Evolutionary conservation across 2,888 invertebrate species (phyloP).

Genomic region (Drosophila nr. perissopoda): DNA sequence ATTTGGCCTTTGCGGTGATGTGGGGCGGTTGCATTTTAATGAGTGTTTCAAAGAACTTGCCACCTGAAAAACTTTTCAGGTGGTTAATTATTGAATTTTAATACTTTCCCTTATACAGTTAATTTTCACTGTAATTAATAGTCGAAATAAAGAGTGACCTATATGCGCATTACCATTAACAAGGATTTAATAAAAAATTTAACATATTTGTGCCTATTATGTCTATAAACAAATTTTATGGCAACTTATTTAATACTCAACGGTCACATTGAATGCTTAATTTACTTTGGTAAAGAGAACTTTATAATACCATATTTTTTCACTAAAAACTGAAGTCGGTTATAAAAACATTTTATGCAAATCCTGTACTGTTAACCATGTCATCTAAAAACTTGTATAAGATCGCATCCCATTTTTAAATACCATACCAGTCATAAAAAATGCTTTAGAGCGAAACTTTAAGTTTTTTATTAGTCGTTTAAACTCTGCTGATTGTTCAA

Average conservation of each 20-base stretch:
- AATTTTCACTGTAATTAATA: background rate
- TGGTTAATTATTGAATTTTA: conserved; percentile 33
- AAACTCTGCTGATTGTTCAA: conserved; percentile 11
- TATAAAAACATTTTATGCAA: background rate
- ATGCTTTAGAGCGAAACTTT: conserved; percentile 10
- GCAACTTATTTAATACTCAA: background rate
- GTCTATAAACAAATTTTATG: background rate
- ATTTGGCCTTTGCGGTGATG: conserved; percentile 50
- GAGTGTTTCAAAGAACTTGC: conserved; percentile 27
- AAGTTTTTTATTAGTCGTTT: conserved; percentile 18
- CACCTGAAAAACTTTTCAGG: background rate
- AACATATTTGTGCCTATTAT: background rate
- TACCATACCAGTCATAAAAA: conserved; percentile 1
- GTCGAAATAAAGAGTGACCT: background rate
- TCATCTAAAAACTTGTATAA: conserved; percentile 13
- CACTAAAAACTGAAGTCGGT: conserved; percentile 15
- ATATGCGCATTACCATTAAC: background rate
- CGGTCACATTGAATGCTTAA: background rate
- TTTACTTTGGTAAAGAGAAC: background rate
- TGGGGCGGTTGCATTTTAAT: conserved; percentile 67
- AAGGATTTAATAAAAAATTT: conserved; percentile 2
- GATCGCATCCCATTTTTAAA: background rate
- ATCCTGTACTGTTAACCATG: background rate
- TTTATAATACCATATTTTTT: conserved; percentile 29
- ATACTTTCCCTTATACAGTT: background rate